phyloP scores from a whole-genome alignment of 2,797 vertebrate genomes.

The Sebastes hubbsi region DNA sequence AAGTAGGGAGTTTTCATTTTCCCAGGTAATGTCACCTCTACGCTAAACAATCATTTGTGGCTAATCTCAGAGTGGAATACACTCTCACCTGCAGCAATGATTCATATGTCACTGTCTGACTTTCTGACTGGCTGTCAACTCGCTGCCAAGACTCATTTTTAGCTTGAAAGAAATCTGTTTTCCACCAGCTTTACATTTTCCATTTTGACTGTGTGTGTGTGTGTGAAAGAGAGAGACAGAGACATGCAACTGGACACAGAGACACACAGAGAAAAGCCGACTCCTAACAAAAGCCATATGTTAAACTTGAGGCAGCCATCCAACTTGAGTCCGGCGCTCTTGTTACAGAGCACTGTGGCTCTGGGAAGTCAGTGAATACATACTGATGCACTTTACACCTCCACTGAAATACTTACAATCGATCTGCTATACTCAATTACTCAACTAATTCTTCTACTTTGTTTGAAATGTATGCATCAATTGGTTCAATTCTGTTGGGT shows the following conservation, averaged over 20 bases:
- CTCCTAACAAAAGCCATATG: conserved; percentile 84
- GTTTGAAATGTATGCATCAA: conserved; percentile 13
- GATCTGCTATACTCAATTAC: conserved; percentile 30
- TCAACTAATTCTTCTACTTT: not conserved
- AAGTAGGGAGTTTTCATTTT: not conserved
- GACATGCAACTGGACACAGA: conserved; percentile 57
- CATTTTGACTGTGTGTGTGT: conserved; percentile 41
- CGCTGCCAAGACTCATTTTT: conserved; percentile 60
- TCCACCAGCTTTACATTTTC: conserved; percentile 73
- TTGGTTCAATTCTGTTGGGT: not conserved
- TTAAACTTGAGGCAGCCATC: conserved; percentile 60
- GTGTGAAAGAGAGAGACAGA: conserved; percentile 45
- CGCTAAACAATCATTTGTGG: not conserved
- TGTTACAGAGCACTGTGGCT: conserved; percentile 21
- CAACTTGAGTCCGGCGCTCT: conserved; percentile 48
- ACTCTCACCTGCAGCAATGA: conserved; percentile 42
- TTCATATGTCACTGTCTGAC: conserved; percentile 26
- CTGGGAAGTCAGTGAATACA: conserved; percentile 28
- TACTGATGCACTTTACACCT: conserved; percentile 49
- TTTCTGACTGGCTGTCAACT: conserved; percentile 40
- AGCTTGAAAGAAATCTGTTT: conserved; percentile 65
- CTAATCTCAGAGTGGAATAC: not conserved
- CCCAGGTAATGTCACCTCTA: not conserved
- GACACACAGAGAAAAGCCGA: conserved; percentile 35
- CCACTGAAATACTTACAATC: conserved; percentile 23